Base-by-base conservation (phyloP, 2,888 invertebrate species). In the Agrotis exclamationis region DNA sequence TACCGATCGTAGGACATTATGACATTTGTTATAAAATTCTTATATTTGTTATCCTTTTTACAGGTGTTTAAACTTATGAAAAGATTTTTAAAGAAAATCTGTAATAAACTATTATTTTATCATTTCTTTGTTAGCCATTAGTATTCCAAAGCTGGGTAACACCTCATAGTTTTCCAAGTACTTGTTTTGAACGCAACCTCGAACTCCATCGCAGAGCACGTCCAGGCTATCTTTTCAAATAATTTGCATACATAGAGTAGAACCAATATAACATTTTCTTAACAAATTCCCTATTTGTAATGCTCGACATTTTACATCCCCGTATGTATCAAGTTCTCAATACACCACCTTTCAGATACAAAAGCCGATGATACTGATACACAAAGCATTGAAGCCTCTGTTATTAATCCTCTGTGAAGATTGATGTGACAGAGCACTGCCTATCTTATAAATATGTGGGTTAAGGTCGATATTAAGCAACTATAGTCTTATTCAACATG, bases 371-470 rank as follows among this genome's bases (percentile, higher is more conserved):
- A 93, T 94, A 92, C 90, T 81, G 85, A 93, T 91, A 89, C 82
- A 90, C 91, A 93, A 92, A 89, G 89, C 90, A 85, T 89, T 92
- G 92, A 89, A 91, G 91, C 87, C 85, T 80, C 86, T 83, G 88
- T 92, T 91, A 93, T 92, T 92, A 92, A 93, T 93, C 88, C 93
- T 89, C 91, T 82, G 80, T 85, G 87, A 91, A 93, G 95, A 95
- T 95, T 95, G 91, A 95, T 95, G 90, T 88, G 94, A 93, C 94
- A 92, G 86, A 84, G 89, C 87, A 91, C 76, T 45, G 93, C 86
- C 63, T 68, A 75, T 68, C 68, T 75, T 22, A 87, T 85, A 87
- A 85, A 86, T 89, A 92, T 91, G 87, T 93, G 88, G 94, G 94
- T 93, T 90, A 95, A 93, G 94, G 86, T 79, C 62, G 62, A 65